Evolutionary conservation across 2,113 vertebrate species (phyloP).

Genomic region (Equus przewalskii): DNA sequence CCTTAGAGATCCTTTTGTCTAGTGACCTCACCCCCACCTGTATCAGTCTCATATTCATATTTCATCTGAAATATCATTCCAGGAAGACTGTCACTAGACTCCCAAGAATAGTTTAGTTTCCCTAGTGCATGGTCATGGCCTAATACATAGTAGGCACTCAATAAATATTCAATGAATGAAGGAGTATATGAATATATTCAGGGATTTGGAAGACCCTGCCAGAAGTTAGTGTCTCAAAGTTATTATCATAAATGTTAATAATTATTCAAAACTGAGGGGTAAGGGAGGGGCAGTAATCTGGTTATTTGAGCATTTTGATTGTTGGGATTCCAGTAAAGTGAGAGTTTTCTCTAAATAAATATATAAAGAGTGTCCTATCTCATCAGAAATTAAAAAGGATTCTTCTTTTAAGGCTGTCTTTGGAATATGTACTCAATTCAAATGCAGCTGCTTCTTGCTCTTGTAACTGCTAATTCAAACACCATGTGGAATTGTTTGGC

Average conservation of each 20-base stretch:
- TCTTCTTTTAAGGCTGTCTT: neutral
- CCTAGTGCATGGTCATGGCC: neutral
- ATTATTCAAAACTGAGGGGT: neutral
- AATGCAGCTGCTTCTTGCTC: neutral
- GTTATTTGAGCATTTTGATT: neutral
- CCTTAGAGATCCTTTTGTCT: neutral
- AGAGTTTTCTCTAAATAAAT: conserved; percentile 54
- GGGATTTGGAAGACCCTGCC: neutral
- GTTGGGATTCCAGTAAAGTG: neutral
- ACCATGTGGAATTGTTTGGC: neutral
- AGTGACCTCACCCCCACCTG: neutral
- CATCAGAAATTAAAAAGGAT: neutral
- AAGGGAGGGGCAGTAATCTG: neutral
- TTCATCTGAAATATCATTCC: conserved; percentile 4
- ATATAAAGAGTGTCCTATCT: neutral
- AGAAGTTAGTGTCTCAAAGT: conserved; percentile 41
- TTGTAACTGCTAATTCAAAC: conserved; percentile 49
- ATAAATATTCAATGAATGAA: conserved; percentile 29
- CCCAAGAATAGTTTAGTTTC: neutral
- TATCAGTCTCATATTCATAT: conserved; percentile 14
- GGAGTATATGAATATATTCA: conserved; percentile 48
- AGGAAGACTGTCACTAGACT: neutral
- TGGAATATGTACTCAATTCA: conserved; percentile 37
- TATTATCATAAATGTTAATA: conserved; percentile 21
- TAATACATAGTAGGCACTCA: neutral